These are phyloP conservation scores for Sprattus sprattus DNA, from an alignment of 2,113 vertebrate species.

Conservation along the genomic window DNA sequence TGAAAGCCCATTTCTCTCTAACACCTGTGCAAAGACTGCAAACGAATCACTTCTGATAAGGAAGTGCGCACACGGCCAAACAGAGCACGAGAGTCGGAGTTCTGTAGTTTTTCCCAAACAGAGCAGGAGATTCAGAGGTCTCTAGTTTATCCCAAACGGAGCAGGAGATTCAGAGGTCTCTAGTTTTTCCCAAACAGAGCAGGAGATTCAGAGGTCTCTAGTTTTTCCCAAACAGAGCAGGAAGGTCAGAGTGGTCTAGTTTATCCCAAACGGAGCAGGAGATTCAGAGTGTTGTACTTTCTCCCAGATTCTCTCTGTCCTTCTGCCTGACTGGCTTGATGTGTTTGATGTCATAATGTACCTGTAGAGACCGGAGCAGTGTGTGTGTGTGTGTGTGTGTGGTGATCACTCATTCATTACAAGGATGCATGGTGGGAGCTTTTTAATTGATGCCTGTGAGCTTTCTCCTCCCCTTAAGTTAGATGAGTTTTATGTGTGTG, in stretches of 20 bases:
- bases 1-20: neutral
- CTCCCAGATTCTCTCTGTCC: constrained; percentile 10
- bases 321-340: constrained; percentile 48
- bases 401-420: constrained; percentile 58
- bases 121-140: neutral
- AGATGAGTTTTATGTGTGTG: constrained; percentile 43
- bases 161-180: neutral
- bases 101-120: too few relatives aligned
- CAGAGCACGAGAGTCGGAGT: neutral
- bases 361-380: constrained; percentile 36
- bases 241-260: too few relatives aligned
- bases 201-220: neutral
- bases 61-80: neutral
- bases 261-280: neutral
- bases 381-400: too few relatives aligned
- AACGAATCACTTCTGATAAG: neutral
- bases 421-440: constrained; percentile 58
- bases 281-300: constrained; percentile 8
- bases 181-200: too few relatives aligned
- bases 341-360: constrained; percentile 51
- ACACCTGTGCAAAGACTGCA: constrained; percentile 41
- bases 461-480: constrained; percentile 58
- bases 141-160: neutral
- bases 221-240: too few relatives aligned
- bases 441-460: constrained; percentile 71